Evolutionary conservation across 92 coral and sea anemone species (phyloP).

Genomic region (Porites evermanni): DNA sequence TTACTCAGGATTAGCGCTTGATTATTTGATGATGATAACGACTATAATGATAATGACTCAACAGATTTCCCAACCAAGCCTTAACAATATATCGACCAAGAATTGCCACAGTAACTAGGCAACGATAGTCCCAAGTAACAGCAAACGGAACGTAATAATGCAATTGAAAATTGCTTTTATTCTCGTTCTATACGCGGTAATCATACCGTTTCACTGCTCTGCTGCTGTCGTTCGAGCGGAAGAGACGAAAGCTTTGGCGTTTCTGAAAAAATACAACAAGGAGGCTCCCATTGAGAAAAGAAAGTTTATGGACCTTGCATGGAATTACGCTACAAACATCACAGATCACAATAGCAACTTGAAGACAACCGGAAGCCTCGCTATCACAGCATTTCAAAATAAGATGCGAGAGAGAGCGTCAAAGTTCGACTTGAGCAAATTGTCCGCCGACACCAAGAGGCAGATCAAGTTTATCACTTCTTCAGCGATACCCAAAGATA

Average conservation of each 20-base stretch:
- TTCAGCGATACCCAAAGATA: slow-evolving; percentile 41
- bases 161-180: no score
- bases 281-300: slow-evolving; percentile 36
- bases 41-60: no score
- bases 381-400: slow-evolving; percentile 29
- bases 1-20: no score
- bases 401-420: slow-evolving; percentile 59
- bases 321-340: slow-evolving; percentile 73
- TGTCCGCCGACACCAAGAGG: slow-evolving; percentile 61
- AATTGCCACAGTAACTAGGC: no score
- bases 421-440: slow-evolving; percentile 42
- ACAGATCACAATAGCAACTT: slow-evolving; percentile 45
- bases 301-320: slow-evolving; percentile 32
- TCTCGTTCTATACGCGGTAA: no score
- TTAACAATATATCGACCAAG: no score
- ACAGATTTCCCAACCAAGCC: no score
- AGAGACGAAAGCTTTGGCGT: slow-evolving; percentile 34
- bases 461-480: slow-evolving; percentile 60
- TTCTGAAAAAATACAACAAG: slow-evolving; percentile 61
- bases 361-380: slow-evolving; percentile 32
- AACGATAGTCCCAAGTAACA: no score
- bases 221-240: no score
- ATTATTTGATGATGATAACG: no score
- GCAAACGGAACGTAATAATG: no score
- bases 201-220: no score